phyloP scores from a whole-genome alignment of 2,113 vertebrate species.

The Addax nasomaculatus region DNA sequence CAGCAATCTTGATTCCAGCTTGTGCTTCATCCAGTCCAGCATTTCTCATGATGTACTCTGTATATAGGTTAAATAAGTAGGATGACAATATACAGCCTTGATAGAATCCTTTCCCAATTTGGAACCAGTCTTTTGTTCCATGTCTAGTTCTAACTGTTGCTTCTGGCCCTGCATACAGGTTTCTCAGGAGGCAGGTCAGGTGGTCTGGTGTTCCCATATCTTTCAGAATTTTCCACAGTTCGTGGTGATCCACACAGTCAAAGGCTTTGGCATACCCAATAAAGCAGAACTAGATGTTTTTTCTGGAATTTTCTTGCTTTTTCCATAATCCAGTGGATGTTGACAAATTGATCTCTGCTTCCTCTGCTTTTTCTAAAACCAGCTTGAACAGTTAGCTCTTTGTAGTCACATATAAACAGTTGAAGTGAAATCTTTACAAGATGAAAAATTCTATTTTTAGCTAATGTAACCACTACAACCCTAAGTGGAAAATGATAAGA shows the following conservation, averaged over 20 bases:
- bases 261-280: neutral
- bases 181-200: neutral
- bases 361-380: neutral
- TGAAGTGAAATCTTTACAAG: neutral
- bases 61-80: neutral
- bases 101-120: fast-evolving
- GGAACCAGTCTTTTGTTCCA: neutral
- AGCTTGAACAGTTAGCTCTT: neutral
- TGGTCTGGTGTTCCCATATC: neutral
- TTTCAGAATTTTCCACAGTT: neutral
- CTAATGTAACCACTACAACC: neutral
- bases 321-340: fast-evolving
- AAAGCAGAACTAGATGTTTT: neutral
- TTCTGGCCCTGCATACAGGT: neutral
- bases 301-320: neutral
- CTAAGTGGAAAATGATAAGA: neutral
- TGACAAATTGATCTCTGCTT: neutral
- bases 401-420: neutral
- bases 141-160: neutral
- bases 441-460: neutral
- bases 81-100: neutral
- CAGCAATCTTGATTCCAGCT: fast-evolving
- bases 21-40: neutral
- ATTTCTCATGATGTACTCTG: neutral
- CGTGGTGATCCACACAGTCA: neutral